phyloP scores from a whole-genome alignment of 92 coral and sea anemone genomes.

The Epizoanthus fatuus region DNA sequence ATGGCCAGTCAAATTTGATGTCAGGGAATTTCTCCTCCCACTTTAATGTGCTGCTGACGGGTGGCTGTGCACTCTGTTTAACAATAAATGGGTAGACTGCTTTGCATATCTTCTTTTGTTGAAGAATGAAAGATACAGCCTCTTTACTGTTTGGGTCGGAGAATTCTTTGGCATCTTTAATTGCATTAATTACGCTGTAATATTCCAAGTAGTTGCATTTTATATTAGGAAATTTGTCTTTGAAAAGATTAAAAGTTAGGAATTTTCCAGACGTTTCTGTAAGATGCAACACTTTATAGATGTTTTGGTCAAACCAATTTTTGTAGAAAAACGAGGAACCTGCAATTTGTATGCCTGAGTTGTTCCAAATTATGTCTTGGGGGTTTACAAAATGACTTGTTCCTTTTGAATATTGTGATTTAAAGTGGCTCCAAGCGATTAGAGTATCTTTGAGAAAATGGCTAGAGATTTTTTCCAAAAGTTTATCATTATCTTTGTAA shows the following conservation, averaged over 20 bases:
- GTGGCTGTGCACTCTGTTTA: not conserved
- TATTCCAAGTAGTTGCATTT: conserved; percentile 11
- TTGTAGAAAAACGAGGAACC: not conserved
- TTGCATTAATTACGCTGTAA: not conserved
- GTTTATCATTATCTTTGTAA: not conserved
- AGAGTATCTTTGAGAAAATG: not conserved
- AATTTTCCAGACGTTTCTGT: not conserved
- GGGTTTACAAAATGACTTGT: not conserved
- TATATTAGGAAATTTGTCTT: not conserved
- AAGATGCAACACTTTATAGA: conserved; percentile 4
- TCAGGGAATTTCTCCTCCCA: not conserved
- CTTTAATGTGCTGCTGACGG: not conserved
- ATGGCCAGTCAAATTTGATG: conserved; percentile 6
- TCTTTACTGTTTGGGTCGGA: not conserved
- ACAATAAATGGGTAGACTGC: conserved; percentile 1
- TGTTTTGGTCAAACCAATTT: not conserved
- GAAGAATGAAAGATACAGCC: not conserved
- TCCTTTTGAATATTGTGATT: conserved; percentile 9
- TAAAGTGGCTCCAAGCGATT: not conserved
- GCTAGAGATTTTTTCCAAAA: not conserved
- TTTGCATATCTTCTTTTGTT: not conserved
- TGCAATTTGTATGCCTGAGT: no score
- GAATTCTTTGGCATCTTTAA: not conserved
- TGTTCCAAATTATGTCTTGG: no score
- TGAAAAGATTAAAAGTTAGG: not conserved